phyloP scores from a whole-genome alignment of 2,113 vertebrate genomes.

The Carollia perspicillata region DNA sequence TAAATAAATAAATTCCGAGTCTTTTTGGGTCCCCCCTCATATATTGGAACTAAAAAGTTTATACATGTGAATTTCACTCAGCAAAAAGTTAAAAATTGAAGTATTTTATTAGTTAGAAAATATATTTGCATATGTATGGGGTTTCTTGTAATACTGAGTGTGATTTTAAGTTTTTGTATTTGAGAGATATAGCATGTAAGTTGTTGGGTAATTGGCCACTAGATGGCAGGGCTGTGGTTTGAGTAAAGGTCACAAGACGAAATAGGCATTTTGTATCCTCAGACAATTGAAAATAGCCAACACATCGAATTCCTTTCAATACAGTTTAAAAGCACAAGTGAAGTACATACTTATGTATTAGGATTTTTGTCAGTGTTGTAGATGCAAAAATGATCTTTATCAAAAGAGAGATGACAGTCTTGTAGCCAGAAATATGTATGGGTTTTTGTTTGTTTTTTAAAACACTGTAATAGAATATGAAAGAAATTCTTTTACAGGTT shows the following conservation, averaged over 20 bases:
- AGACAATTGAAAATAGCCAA: not conserved
- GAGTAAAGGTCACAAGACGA: not conserved
- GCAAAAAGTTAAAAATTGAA: not conserved
- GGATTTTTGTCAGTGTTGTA: not conserved
- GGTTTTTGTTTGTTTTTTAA: not conserved
- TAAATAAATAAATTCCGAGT: no score
- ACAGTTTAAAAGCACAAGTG: constrained; percentile 9
- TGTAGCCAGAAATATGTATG: not conserved
- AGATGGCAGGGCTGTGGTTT: constrained; percentile 53
- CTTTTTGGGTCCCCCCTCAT: not conserved
- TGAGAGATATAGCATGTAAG: not conserved
- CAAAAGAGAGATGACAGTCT: not conserved
- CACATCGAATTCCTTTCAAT: not conserved
- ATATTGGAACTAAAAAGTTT: not conserved
- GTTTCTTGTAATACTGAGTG: not conserved
- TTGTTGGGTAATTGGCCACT: constrained; percentile 56
- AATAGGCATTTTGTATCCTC: not conserved
- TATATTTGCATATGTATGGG: not conserved
- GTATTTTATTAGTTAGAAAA: not conserved
- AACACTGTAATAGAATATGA: not conserved
- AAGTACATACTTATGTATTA: not conserved
- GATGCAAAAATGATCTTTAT: not conserved
- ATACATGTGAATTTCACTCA: not conserved
- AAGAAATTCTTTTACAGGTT: not conserved
- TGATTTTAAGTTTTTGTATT: constrained; percentile 6